Conservation (phyloP, 2,888 invertebrate genomes). For the Perizoma affinitatum region DNA sequence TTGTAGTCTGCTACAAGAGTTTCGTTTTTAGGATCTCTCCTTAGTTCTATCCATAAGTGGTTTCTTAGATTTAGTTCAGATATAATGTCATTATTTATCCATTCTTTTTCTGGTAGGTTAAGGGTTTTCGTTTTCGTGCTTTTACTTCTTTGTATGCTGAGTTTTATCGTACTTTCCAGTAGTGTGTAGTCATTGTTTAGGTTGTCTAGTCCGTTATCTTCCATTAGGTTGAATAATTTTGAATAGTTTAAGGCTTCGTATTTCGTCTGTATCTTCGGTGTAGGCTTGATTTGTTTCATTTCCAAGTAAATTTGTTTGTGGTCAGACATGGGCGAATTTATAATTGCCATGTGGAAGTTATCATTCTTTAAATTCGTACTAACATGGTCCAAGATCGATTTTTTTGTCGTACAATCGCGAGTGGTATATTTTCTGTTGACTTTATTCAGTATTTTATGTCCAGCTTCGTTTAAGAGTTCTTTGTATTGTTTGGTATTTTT, state of each 20-base stretch:
- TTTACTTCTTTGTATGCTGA: background rate
- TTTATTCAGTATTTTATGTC: background rate
- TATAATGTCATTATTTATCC: background rate
- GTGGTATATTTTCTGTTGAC: background rate
- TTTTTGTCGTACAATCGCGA: background rate
- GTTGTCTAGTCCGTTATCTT: background rate
- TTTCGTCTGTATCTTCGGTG: background rate
- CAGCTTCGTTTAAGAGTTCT: background rate
- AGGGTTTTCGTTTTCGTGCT: background rate
- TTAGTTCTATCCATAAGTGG: background rate
- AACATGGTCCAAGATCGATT: background rate
- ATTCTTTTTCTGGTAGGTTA: background rate
- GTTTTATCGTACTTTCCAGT: background rate
- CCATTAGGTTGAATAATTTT: too few species aligned
- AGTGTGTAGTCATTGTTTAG: background rate
- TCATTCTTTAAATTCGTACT: too few species aligned
- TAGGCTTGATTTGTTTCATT: constrained; percentile 7
- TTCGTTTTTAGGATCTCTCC: background rate
- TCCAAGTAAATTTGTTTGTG: constrained; percentile 5
- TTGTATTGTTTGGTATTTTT: background rate
- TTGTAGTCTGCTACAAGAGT: background rate
- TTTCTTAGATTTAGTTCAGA: too few species aligned
- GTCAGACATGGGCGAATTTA: too few species aligned
- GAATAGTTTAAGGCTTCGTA: background rate
- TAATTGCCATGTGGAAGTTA: too few species aligned